phyloP scores from a whole-genome alignment of 2,797 vertebrate genomes.

The Halcyon leucocephala region DNA sequence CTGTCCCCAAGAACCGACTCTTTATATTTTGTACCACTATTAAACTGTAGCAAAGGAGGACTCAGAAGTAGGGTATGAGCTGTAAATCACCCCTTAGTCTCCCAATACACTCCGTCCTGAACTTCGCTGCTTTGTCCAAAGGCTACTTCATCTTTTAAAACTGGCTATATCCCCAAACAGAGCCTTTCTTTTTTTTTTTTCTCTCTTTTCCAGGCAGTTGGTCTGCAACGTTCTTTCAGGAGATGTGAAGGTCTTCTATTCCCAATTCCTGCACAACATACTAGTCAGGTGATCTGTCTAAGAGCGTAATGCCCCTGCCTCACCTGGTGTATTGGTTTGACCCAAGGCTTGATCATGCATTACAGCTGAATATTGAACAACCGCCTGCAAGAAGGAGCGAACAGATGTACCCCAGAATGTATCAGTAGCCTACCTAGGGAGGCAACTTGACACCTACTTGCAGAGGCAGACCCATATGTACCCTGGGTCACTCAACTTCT shows the following conservation, averaged over 20 bases:
- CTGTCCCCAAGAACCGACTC: background rate
- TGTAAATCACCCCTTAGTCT: background rate
- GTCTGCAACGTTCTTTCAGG: background rate
- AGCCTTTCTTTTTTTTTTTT: background rate
- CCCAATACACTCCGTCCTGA: background rate
- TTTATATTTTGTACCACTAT: background rate
- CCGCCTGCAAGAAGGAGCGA: no score
- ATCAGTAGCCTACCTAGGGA: no score
- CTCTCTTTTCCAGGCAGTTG: background rate
- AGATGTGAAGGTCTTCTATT: background rate
- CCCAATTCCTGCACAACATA: background rate
- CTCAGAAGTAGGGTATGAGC: background rate
- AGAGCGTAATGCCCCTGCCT: no score
- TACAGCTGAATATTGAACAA: no score
- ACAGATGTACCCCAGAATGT: no score
- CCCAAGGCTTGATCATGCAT: no score
- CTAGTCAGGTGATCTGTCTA: background rate
- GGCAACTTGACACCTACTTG: no score
- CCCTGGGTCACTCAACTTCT: no score
- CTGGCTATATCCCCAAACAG: background rate
- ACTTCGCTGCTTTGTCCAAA: background rate
- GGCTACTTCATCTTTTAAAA: background rate
- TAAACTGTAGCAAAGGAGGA: background rate
- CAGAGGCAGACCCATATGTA: no score
- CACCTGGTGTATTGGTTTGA: no score